Base-by-base conservation (phyloP, 2,888 invertebrate species). In the Mycalesis mineus region DNA sequence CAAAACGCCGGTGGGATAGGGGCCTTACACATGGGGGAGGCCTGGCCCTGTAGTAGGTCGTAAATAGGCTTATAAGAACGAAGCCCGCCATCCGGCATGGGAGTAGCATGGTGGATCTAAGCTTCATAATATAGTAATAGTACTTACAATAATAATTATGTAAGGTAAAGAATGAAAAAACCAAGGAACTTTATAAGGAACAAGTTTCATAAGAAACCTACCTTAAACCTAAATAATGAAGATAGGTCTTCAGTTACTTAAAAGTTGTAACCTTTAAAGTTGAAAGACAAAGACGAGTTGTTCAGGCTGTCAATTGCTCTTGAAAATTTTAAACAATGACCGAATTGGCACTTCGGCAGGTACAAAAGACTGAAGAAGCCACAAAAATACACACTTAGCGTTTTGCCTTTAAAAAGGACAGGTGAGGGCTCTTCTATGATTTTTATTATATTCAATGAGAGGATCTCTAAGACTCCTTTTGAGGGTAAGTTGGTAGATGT, bases 281-380 rank as follows among this genome's bases (percentile, higher is more conserved):
- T 7, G 8, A 17, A 22, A 53, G 39, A 57, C 44, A 44, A 42
- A 48, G 49, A 17, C 47, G 31, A 45, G 17, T 14, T 15, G 29
- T 51, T 8, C 47, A 55, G 40, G 50, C 51, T 49, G 51, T 55
- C 42, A 45, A 58, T 48, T 36, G 52, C 61, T 49, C 55, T 58
- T 39, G 37, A 52, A 52, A 51, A 58, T 55, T 44, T 58, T 14
- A 22, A 48, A 61, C 61, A 61, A 61, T 61, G 37, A 58, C 47
- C 42, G 51, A 42, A 55, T 31, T 13, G 31, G 49, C 36, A 15
- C 55, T 52, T 41, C 50, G 31, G 42, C 55, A 50, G 50, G 48
- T 58, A 61, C 39, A 61, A 55, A 61, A 61, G 58, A 58, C 58
- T 55, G 51, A 50, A 45, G 45, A 22, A 41, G 50, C 31, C 28